Conservation (phyloP, 2,888 invertebrate genomes). For the Urechis unicinctus region DNA sequence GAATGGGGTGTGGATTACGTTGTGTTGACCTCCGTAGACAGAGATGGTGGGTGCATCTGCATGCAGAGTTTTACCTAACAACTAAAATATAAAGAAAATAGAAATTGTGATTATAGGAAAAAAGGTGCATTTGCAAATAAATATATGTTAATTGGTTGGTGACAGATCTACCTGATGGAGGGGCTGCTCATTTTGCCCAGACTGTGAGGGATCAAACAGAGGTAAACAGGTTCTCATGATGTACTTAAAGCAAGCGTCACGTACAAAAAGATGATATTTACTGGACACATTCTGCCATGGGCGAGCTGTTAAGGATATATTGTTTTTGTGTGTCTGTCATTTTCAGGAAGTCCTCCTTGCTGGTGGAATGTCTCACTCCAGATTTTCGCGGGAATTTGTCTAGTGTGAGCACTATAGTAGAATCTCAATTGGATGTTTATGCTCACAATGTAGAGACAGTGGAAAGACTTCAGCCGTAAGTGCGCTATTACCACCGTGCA, state of each 20-base stretch:
- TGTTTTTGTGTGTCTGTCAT: too few relatives aligned
- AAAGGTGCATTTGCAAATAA: neutral
- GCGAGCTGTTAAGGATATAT: too few relatives aligned
- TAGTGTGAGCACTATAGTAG: constrained; percentile 69
- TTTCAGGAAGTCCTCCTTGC: constrained; percentile 68
- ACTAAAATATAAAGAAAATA: too few relatives aligned
- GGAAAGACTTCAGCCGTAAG: constrained; percentile 70
- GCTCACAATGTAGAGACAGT: constrained; percentile 99
- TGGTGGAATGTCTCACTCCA: constrained; percentile 94
- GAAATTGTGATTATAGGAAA: too few relatives aligned
- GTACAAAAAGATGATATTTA: too few relatives aligned
- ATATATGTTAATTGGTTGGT: neutral
- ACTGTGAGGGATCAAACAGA: too few relatives aligned
- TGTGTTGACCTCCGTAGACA: constrained; percentile 94
- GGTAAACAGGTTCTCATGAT: too few relatives aligned
- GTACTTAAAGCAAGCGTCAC: too few relatives aligned
- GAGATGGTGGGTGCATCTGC: constrained; percentile 68
- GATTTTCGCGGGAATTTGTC: constrained; percentile 82
- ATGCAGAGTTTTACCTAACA: too few relatives aligned
- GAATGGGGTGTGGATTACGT: constrained; percentile 96
- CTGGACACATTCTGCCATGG: too few relatives aligned
- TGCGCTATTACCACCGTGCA: neutral
- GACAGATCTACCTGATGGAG: constrained; percentile 82
- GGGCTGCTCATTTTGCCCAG: constrained; percentile 85
- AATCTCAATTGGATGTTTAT: constrained; percentile 86